phyloP scores from a whole-genome alignment of 2,797 vertebrate species.

The Pangasius larnaudii region DNA sequence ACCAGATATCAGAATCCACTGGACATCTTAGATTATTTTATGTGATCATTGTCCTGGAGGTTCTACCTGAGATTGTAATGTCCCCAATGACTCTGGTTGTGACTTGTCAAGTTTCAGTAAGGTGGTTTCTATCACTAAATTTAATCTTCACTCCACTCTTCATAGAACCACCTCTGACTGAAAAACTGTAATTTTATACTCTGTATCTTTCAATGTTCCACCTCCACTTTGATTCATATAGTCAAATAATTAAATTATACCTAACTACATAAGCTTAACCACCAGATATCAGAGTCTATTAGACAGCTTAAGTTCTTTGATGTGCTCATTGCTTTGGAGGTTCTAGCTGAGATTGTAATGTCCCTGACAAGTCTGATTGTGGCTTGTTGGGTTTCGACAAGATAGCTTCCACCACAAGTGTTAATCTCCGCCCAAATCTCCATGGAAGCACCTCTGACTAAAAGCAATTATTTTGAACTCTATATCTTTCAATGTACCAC shows the following conservation, averaged over 20 bases:
- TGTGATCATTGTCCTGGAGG: background rate
- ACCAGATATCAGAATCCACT: background rate
- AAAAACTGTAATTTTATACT: constrained; percentile 53
- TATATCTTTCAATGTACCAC: background rate
- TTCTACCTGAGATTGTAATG: background rate
- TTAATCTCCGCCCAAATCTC: constrained; percentile 23
- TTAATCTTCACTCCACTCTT: constrained; percentile 72
- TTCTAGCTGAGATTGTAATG: background rate
- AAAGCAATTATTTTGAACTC: background rate
- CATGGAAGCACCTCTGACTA: constrained; percentile 13
- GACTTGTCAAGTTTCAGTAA: constrained; percentile 77
- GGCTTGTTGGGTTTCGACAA: background rate
- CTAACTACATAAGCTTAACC: background rate
- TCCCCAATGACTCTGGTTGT: constrained; percentile 18
- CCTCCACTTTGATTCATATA: constrained; percentile 15
- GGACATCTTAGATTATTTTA: background rate
- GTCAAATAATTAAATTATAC: background rate
- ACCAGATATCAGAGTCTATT: background rate
- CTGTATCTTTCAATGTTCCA: background rate
- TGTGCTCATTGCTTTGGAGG: background rate
- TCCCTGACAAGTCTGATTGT: background rate
- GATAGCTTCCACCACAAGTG: constrained; percentile 7
- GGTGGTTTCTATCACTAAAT: constrained; percentile 62
- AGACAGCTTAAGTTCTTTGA: background rate
- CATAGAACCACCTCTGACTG: constrained; percentile 64